Evolutionary conservation across 2,888 invertebrate genomes (phyloP).

Genomic region (Gymnoscelis rufifasciata): DNA sequence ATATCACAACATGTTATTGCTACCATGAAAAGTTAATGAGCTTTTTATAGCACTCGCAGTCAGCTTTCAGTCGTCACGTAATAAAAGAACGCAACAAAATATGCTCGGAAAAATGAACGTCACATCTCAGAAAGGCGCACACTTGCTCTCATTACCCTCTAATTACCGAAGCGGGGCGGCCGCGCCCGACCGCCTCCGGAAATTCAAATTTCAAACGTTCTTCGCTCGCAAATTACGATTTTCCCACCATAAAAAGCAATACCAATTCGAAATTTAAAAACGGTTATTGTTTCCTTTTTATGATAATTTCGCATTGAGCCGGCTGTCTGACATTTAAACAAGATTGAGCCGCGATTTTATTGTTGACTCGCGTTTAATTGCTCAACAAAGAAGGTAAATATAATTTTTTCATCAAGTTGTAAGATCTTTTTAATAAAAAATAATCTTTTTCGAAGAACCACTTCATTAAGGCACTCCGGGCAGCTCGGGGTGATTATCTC

Average conservation of each 20-base stretch:
- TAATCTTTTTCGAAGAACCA: slow-evolving; percentile 59
- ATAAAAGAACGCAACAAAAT: slow-evolving; percentile 57
- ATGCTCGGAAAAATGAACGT: slow-evolving; percentile 46
- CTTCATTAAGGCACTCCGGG: slow-evolving; percentile 68
- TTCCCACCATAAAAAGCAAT: slow-evolving; percentile 64
- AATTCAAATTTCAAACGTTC: slow-evolving; percentile 73
- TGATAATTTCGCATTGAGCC: slow-evolving; percentile 74
- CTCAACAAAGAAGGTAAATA: slow-evolving; percentile 38
- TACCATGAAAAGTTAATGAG: slow-evolving; percentile 49
- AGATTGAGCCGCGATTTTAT: slow-evolving; percentile 66
- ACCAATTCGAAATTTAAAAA: slow-evolving; percentile 70
- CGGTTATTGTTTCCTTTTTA: slow-evolving; percentile 77
- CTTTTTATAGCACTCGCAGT: slow-evolving; percentile 41
- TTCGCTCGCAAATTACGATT: slow-evolving; percentile 66
- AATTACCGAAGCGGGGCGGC: slow-evolving; percentile 55
- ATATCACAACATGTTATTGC: slow-evolving; percentile 36
- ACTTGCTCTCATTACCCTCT: slow-evolving; percentile 71
- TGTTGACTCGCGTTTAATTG: slow-evolving; percentile 45
- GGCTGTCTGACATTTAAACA: slow-evolving; percentile 66
- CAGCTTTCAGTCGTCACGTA: slow-evolving; percentile 51
- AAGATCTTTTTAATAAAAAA: slow-evolving; percentile 59
- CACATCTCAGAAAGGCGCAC: slow-evolving; percentile 41
- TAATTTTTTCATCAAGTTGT: slow-evolving; percentile 48
- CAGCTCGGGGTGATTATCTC: slow-evolving; percentile 66
- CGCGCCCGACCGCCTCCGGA: slow-evolving; percentile 50